Percentiles rank a stretch among this genome's conserved stretches.
Evolutionary conservation across 2,888 invertebrate species (phyloP).

Genomic region (Sminthurinus aureus): DNA sequence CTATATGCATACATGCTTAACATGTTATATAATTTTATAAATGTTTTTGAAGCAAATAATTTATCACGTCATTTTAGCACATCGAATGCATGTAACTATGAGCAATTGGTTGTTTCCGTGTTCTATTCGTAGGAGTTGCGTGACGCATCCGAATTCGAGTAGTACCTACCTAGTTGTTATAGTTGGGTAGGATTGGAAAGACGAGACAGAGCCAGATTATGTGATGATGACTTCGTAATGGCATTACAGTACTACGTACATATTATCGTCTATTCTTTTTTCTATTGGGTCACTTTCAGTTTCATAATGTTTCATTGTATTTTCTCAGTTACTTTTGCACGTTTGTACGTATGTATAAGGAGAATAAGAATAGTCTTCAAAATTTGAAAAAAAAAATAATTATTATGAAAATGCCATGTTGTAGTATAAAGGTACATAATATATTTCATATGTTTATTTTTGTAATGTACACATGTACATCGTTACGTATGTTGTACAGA

Average conservation of each 20-base stretch:
- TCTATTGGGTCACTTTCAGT: neutral
- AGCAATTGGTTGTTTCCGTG: too few relatives aligned
- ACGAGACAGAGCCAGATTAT: too few relatives aligned
- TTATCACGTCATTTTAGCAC: too few relatives aligned
- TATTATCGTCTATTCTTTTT: neutral
- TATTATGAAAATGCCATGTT: too few relatives aligned
- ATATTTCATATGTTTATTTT: neutral
- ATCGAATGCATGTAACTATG: too few relatives aligned
- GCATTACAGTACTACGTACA: neutral
- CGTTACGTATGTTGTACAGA: neutral
- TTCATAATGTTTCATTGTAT: neutral
- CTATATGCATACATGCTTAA: too few relatives aligned
- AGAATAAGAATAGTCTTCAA: neutral
- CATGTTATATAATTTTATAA: too few relatives aligned
- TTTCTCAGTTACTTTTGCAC: neutral
- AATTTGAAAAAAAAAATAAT: neutral
- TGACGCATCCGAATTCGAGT: neutral
- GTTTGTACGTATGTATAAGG: too few relatives aligned
- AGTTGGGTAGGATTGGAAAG: too few relatives aligned
- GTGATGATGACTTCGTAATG: neutral
- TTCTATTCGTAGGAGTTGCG: neutral
- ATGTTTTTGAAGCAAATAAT: too few relatives aligned
- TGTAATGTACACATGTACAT: neutral
- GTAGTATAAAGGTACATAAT: neutral
- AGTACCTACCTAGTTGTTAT: neutral